Percentiles rank a stretch among this genome's conserved stretches.
Evolutionary conservation across 2,113 vertebrate species (phyloP).

Genomic region (Festucalex cinctus): DNA sequence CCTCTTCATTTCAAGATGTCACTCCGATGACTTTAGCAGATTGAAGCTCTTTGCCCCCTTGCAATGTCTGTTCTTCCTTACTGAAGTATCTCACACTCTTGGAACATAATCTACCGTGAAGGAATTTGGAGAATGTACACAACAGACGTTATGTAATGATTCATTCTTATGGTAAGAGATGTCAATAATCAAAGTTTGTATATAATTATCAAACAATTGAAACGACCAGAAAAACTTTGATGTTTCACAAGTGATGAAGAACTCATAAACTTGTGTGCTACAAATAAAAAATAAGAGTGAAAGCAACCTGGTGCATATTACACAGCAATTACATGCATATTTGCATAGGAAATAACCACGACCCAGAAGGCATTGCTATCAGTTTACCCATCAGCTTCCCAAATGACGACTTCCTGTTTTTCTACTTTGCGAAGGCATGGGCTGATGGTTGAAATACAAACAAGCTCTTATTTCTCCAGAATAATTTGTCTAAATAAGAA

Average conservation of each 20-base stretch:
- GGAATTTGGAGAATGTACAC: constrained; percentile 50
- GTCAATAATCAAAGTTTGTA: constrained; percentile 36
- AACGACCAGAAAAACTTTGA: constrained; percentile 2
- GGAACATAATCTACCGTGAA: constrained; percentile 29
- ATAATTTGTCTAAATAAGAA: background rate
- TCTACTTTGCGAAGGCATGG: constrained; percentile 12
- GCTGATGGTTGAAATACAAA: background rate
- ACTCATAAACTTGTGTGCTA: constrained; percentile 18
- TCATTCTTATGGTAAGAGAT: constrained; percentile 19
- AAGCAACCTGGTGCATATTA: constrained; percentile 16
- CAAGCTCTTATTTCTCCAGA: background rate
- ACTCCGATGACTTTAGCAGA: background rate
- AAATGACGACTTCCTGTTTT: constrained; percentile 54
- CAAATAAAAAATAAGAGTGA: constrained; percentile 15
- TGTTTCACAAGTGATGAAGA: constrained; percentile 9
- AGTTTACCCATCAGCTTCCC: constrained; percentile 41
- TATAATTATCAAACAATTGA: constrained; percentile 18
- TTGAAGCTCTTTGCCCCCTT: constrained; percentile 12
- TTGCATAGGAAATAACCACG: constrained; percentile 12
- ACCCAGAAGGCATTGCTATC: constrained; percentile 28
- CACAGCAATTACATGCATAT: constrained; percentile 15
- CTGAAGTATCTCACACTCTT: constrained; percentile 33
- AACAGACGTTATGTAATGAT: constrained; percentile 20
- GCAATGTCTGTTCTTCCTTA: constrained; percentile 35
- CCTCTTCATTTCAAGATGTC: background rate